Evolutionary conservation across 1,140 invertebrate genomes (phyloP), one percentile per base, ranked within the genome.

Genomic region (Drosophila ohnishii): DNA sequence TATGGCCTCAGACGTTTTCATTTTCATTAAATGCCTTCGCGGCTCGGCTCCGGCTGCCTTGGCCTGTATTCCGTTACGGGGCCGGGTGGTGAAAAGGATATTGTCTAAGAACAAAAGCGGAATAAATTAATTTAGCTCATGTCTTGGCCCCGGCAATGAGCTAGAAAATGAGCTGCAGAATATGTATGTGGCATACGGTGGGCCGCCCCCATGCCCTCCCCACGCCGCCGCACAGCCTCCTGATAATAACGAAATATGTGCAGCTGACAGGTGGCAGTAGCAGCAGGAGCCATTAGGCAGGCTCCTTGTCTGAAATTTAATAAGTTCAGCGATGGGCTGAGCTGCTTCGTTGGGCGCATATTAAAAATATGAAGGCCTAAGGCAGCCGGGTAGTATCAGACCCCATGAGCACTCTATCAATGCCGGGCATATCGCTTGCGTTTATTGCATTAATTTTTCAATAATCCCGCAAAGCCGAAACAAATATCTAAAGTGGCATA

Each of bases 51-150:
- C 14, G 37, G 44, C 51, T 50, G 55, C 65, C 39, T 35, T 32
- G 71, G 50, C 48, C 65, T 34, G 73, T 65, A 77, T 87, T 59
- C 76, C 32, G 59, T 88, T 75, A 88, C 84, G 48, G 48, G 44
- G 51, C 59, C 57, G 42, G 44, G 35, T 39, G 58, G 44, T 50
- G 69, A 70, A 83, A 77, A 84, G 83, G 83, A 87, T 87, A 87
- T 87, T 87, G 84, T 88, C 80, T 88, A 88, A 80, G 80, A 87
- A 87, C 84, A 88, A 87, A 87, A 87, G 84, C 83, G 84, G 72
- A 83, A 89, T 90, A 90, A 90, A 90, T 90, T 90, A 90, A 90
- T 90, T 90, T 90, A 86, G 75, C 74, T 76, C 84, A 75, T 77
- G 78, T 78, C 72, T 73, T 82, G 59, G 66, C 60, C 72, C 75